These are phyloP conservation scores for Nymphalis polychloros DNA, from an alignment of 2,888 invertebrate species.

Conservation along the genomic window DNA sequence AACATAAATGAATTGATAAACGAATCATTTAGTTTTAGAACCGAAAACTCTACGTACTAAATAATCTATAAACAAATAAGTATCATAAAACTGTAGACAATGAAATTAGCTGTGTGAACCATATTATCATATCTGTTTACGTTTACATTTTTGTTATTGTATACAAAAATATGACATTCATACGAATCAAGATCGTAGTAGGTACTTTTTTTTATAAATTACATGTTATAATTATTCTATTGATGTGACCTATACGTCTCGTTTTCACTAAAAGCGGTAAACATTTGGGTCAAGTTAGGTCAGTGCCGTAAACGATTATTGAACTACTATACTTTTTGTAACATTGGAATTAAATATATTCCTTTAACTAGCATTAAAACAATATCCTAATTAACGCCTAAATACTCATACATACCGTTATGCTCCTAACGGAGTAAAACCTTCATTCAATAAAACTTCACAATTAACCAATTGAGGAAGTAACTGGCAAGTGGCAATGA, in stretches of 20 bases:
- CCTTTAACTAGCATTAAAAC: neutral
- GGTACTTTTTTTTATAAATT: too few relatives aligned
- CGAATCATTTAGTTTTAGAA: too few relatives aligned
- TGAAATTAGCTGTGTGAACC: too few relatives aligned
- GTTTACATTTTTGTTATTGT: too few relatives aligned
- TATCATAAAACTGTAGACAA: too few relatives aligned
- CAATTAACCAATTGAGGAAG: neutral
- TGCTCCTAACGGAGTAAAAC: conserved; percentile 21
- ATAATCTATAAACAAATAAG: too few relatives aligned
- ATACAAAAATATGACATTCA: too few relatives aligned
- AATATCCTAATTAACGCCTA: neutral
- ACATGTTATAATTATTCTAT: neutral
- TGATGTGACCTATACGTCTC: neutral
- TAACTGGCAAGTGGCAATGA: conserved; percentile 25
- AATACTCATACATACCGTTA: conserved; percentile 30
- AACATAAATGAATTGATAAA: too few relatives aligned
- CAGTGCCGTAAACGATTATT: neutral
- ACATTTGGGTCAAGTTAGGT: neutral
- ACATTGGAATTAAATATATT: neutral
- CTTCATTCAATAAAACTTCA: conserved; percentile 24
- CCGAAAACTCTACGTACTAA: too few relatives aligned
- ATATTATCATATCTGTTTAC: too few relatives aligned
- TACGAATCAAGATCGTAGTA: too few relatives aligned
- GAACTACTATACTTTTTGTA: neutral
- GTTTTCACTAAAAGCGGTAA: neutral